Percentiles rank a stretch among this genome's conserved stretches.
phyloP scores from a whole-genome alignment of 1,140 invertebrate genomes.

The Magallana ariakensis region DNA sequence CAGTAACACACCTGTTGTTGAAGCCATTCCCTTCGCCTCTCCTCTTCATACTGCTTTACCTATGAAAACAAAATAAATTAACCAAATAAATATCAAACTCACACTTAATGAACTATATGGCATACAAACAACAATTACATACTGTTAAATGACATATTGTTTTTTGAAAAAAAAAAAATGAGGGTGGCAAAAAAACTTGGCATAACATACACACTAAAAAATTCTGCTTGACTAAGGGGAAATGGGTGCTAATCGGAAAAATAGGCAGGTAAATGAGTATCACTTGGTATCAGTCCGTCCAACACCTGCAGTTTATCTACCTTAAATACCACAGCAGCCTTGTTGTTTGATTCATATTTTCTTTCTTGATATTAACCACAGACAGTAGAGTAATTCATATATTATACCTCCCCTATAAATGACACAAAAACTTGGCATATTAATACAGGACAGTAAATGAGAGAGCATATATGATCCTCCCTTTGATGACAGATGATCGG shows the following conservation, averaged over 20 bases:
- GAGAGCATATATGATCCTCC: not conserved
- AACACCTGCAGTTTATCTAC: too few relatives aligned
- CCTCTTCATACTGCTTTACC: slow-evolving; percentile 69
- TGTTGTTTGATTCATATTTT: not conserved
- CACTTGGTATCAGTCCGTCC: too few relatives aligned
- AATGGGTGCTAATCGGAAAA: too few relatives aligned
- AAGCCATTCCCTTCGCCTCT: slow-evolving; percentile 57
- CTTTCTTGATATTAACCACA: not conserved
- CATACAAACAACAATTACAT: too few relatives aligned
- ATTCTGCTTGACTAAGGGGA: too few relatives aligned
- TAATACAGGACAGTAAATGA: not conserved
- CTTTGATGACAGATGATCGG: not conserved
- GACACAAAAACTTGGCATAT: not conserved
- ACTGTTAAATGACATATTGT: too few relatives aligned
- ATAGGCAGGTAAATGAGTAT: too few relatives aligned
- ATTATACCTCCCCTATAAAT: not conserved
- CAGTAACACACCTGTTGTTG: slow-evolving; percentile 45
- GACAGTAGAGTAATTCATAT: not conserved
- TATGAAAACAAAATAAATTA: slow-evolving; percentile 56
- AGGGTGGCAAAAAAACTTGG: too few relatives aligned
- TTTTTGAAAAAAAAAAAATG: too few relatives aligned
- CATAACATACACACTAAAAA: too few relatives aligned
- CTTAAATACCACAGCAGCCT: too few relatives aligned
- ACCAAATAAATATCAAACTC: not conserved
- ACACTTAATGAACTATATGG: not conserved